Evolutionary conservation across 2,888 invertebrate genomes (phyloP), one percentile per base, ranked within the genome.

Genomic region (Erebia ligea): DNA sequence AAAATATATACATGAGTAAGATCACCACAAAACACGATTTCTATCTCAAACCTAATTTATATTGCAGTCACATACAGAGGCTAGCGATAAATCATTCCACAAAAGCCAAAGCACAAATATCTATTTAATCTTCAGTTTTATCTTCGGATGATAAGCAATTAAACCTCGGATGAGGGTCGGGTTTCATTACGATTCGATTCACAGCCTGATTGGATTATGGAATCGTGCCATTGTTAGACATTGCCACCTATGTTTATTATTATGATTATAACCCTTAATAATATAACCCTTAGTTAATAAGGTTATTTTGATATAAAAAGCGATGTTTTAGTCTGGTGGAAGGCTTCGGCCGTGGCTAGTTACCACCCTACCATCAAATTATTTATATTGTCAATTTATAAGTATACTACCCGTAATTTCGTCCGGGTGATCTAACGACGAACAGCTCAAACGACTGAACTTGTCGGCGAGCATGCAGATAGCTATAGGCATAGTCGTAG

Each of bases 71-170:
- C 48, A 54, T 40, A 13, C 57, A 25, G 17, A 69, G 65, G 61
- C 25, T 54, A n/a, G 25, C 13, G 62, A 68, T 73, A 70, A 65
- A 68, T 72, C 67, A 69, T 66, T 61, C 56, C 54, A 54, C 62
- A 68, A 61, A 65, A 56, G 65, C 21, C 66, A 68, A 66, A 73
- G 66, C 63, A 66, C 73, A 68, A 70, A 70, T 58, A 72, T 69
- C 64, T 67, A 72, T 58, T 59, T 72, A 70, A 72, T 72, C 66
- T 68, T 56, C 63, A 71, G 69, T 74, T 74, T 74, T 74, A 74
- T 72, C 72, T 68, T 50, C 52, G 54, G 56, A 72, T 72, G 68
- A 76, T 74, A 70, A 74, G 72, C 70, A 74, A 76, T 76, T 76
- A 73, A 73, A 70, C 71, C 73, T 70, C 63, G 62, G 70, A 69